Evolutionary conservation across 2,797 vertebrate genomes (phyloP).

Genomic region (Danionella dracula): DNA sequence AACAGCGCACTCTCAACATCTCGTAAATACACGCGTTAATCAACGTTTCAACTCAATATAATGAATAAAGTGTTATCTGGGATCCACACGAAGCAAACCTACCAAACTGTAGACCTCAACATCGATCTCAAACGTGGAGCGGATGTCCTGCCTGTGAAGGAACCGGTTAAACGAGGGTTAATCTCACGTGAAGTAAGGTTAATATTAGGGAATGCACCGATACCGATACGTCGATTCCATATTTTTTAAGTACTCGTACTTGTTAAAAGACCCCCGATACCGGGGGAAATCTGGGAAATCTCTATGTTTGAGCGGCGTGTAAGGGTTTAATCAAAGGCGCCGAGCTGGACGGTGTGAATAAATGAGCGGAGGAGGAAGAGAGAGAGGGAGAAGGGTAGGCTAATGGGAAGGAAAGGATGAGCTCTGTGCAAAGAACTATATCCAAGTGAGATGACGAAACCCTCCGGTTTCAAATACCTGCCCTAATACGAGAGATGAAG

Average conservation of each 20-base stretch:
- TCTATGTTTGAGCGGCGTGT: too few relatives aligned
- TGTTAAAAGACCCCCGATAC: too few relatives aligned
- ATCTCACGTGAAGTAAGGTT: too few relatives aligned
- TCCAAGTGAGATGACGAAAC: background rate
- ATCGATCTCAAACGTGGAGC: slow-evolving; percentile 74
- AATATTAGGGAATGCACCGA: too few relatives aligned
- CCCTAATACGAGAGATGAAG: background rate
- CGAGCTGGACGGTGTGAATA: slow-evolving; percentile 2
- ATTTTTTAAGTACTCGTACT: too few relatives aligned
- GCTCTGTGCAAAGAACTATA: background rate
- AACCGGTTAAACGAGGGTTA: background rate
- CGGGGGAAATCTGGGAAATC: too few relatives aligned
- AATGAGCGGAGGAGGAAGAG: background rate
- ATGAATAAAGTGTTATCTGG: too few relatives aligned
- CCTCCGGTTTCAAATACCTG: background rate
- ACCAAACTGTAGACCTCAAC: slow-evolving; percentile 82
- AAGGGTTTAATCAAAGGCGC: too few relatives aligned
- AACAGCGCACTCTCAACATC: too few relatives aligned
- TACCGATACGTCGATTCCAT: too few relatives aligned
- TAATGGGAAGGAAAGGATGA: background rate
- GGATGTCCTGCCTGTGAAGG: slow-evolving; percentile 64
- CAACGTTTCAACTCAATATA: too few relatives aligned
- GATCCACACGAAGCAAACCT: slow-evolving; percentile 35
- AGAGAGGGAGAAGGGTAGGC: background rate
- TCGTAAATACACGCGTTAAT: too few relatives aligned